Evolutionary conservation across 2,797 vertebrate genomes (phyloP), one percentile per base, ranked within the genome.

Genomic region (Adrianichthys oophorus): DNA sequence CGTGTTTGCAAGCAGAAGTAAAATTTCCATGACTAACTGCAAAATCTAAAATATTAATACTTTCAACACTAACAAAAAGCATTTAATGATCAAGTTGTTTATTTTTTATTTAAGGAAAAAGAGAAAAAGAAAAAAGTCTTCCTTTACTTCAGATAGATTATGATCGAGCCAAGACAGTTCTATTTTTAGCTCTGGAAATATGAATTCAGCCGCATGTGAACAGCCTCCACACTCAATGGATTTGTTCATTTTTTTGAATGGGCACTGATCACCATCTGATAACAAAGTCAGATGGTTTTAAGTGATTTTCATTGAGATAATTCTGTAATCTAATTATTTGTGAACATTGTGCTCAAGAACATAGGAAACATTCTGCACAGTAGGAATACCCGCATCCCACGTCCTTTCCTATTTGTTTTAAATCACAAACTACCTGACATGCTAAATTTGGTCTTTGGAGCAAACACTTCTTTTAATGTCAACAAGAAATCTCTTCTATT

Each of bases 241-340:
- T 79, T 70, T 62, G 63, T 68, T 84, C 50, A 61, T 72, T 76
- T 66, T 10, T 32, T 50, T 79, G 60, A 83, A 85, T 68, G 64
- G 65, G 76, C 68, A 43, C 72, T 59, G 56, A 80, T 80, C 71
- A 76, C 62, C 7, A 10, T 17, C 8, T 6, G 19, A 79, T 57
- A 41, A 52, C 49, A 58, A 74, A 78, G 74, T 71, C 42, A 56
- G 37, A 66, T 57, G 42, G 41, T 70, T 74, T 56, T 49, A 65
- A 57, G 19, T 21, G 19, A 59, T 59, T 14, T 21, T 15, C 13
- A 46, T 48, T 49, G 43, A 74, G 70, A 74, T 52, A 50, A 45
- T 43, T 70, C 21, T 1, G 4, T 23, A 59, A 65, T 67, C 15
- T 1, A 21, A 19, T 64, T 52, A 42, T 59, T 64, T 54, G 41